phyloP scores from a whole-genome alignment of 1,140 invertebrate species.

The Pogonognathellus flavescens region DNA sequence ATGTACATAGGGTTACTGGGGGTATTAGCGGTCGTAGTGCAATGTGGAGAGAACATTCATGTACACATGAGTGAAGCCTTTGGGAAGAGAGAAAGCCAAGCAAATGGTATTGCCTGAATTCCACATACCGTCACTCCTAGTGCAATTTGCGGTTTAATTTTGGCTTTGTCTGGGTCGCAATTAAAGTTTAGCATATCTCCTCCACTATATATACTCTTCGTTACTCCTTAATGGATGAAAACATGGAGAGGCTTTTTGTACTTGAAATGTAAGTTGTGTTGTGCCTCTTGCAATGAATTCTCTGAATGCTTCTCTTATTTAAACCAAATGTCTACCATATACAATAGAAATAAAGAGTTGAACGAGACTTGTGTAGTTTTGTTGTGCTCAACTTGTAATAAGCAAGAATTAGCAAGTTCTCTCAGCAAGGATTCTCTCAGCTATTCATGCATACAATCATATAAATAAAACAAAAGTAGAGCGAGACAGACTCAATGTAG shows the following conservation, averaged over 20 bases:
- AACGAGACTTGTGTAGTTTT: slow-evolving; percentile 25
- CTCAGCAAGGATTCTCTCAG: slow-evolving; percentile 13
- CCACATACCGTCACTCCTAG: slow-evolving; percentile 41
- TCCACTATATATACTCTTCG: not conserved
- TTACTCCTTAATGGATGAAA: not conserved
- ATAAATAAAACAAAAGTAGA: slow-evolving; percentile 49
- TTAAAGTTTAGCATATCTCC: slow-evolving; percentile 44
- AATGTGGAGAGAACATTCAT: slow-evolving; percentile 3
- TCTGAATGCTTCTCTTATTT: slow-evolving; percentile 38
- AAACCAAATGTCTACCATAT: slow-evolving; percentile 31
- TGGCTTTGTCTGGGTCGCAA: slow-evolving; percentile 51
- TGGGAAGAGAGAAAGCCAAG: slow-evolving; percentile 43
- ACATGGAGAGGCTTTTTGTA: not conserved
- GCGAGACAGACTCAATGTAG: not conserved
- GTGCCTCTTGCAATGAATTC: slow-evolving; percentile 22
- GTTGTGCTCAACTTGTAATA: slow-evolving; percentile 27
- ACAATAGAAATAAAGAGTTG: slow-evolving; percentile 43
- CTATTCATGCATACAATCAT: slow-evolving; percentile 15
- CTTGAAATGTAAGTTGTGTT: not conserved
- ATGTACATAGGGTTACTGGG: too few species aligned
- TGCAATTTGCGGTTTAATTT: slow-evolving; percentile 53
- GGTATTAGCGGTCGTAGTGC: too few species aligned
- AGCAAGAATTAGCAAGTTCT: slow-evolving; percentile 50
- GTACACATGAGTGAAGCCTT: slow-evolving; percentile 42
- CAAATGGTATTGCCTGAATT: slow-evolving; percentile 45